Conservation (phyloP, 1,140 invertebrate genomes). For the Meloidogyne chitwoodi region DNA sequence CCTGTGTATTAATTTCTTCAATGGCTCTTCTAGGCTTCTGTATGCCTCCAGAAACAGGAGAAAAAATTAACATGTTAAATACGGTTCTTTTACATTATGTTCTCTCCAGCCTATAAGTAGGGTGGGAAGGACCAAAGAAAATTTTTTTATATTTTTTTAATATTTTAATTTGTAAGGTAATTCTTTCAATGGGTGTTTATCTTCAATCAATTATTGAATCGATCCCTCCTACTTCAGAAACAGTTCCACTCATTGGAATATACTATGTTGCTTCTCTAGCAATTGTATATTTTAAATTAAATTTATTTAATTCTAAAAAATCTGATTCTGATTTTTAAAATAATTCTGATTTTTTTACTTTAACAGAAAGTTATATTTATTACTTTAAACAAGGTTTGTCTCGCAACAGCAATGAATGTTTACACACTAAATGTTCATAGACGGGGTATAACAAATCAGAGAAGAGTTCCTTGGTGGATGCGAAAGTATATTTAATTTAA, state of each 20-base stretch:
- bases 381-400: neutral
- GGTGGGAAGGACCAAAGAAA: neutral
- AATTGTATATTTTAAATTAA: neutral
- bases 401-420: slow-evolving; percentile 68
- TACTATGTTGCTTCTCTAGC: slow-evolving; percentile 73
- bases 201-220: slow-evolving; percentile 81
- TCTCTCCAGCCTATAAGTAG: neutral
- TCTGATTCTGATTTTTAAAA: neutral
- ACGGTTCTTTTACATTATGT: slow-evolving; percentile 61
- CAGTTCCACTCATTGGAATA: slow-evolving; percentile 79
- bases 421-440: slow-evolving; percentile 76
- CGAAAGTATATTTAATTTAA: slow-evolving; percentile 26
- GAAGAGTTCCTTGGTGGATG: neutral
- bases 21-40: slow-evolving; percentile 82
- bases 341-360: neutral
- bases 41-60: slow-evolving; percentile 83
- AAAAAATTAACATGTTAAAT: slow-evolving; percentile 74
- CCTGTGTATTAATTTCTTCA: slow-evolving; percentile 80
- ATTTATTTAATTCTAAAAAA: neutral
- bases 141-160: neutral
- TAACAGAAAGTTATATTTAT: neutral
- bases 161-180: slow-evolving; percentile 26
- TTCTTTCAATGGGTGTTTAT: slow-evolving; percentile 86
- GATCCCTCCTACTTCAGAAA: slow-evolving; percentile 82
- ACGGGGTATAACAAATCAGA: slow-evolving; percentile 67